These are phyloP conservation scores for Heliconius erato DNA, from an alignment of 2,888 invertebrate species.

Conservation along the genomic window DNA sequence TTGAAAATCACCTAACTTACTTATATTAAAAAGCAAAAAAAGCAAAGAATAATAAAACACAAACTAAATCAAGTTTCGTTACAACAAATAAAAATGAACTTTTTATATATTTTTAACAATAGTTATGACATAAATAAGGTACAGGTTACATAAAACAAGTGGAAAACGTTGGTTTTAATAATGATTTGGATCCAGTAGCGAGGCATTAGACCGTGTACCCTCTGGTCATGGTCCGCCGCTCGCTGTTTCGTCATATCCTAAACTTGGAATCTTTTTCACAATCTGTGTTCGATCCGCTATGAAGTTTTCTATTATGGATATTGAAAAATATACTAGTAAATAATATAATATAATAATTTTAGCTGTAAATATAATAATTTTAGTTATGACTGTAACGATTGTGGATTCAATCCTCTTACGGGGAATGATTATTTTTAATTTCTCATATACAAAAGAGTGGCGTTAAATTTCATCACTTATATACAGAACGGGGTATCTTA, in stretches of 20 bases:
- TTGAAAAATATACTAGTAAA: neutral
- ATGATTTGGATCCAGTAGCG: constrained; percentile 53
- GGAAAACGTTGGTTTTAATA: constrained; percentile 37
- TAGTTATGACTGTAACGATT: too few species aligned
- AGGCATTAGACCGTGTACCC: constrained; percentile 73
- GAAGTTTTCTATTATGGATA: constrained; percentile 17
- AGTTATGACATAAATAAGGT: constrained; percentile 36
- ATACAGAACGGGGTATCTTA: neutral
- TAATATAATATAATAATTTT: neutral
- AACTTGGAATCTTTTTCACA: constrained; percentile 37
- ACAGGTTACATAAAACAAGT: constrained; percentile 40
- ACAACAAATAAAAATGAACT: neutral
- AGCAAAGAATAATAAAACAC: neutral
- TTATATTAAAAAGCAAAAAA: too few species aligned
- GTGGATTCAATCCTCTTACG: neutral
- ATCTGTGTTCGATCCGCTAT: constrained; percentile 23
- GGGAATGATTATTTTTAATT: neutral
- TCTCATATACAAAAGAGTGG: neutral
- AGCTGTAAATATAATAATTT: too few species aligned
- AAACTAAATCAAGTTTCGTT: neutral
- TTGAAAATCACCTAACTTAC: too few species aligned
- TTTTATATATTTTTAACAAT: neutral
- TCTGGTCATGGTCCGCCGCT: constrained; percentile 73
- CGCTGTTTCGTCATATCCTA: constrained; percentile 59
- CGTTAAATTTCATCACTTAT: neutral